Conservation (phyloP, 2,888 invertebrate genomes). For the Neoitamus cyanurus region DNA sequence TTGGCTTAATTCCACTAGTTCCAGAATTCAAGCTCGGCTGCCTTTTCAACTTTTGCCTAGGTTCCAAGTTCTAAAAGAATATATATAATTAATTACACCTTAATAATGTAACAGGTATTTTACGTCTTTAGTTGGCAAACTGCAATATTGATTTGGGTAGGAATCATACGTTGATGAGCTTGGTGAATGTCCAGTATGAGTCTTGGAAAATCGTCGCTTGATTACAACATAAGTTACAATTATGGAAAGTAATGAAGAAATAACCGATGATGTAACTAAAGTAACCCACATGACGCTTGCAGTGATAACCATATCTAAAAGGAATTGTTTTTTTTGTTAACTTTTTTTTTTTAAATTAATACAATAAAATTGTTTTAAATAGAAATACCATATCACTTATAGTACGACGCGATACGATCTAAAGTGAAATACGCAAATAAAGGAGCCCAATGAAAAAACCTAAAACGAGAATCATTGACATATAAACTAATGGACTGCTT, state of each 20-base stretch:
- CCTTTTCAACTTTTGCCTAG: constrained; percentile 69
- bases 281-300: constrained; percentile 53
- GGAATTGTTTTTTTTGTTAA: not conserved
- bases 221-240: constrained; percentile 60
- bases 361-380: too few relatives aligned
- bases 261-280: constrained; percentile 67
- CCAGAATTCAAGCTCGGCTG: constrained; percentile 77
- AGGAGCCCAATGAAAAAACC: too few relatives aligned
- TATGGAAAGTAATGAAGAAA: constrained; percentile 66
- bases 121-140: constrained; percentile 83
- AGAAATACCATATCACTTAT: too few relatives aligned
- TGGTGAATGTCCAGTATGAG: constrained; percentile 70
- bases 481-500: too few relatives aligned
- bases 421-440: too few relatives aligned
- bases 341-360: too few relatives aligned
- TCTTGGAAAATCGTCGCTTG: constrained; percentile 62
- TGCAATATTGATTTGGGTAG: constrained; percentile 86
- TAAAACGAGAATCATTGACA: too few relatives aligned
- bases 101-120: constrained; percentile 53
- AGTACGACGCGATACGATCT: not conserved
- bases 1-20: constrained; percentile 63
- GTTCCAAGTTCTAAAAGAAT: constrained; percentile 62
- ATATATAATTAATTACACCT: not conserved
- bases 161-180: constrained; percentile 85
- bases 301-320: constrained; percentile 25